Evolutionary conservation across 2,113 vertebrate species (phyloP).

Genomic region (Bombycilla garrulus): DNA sequence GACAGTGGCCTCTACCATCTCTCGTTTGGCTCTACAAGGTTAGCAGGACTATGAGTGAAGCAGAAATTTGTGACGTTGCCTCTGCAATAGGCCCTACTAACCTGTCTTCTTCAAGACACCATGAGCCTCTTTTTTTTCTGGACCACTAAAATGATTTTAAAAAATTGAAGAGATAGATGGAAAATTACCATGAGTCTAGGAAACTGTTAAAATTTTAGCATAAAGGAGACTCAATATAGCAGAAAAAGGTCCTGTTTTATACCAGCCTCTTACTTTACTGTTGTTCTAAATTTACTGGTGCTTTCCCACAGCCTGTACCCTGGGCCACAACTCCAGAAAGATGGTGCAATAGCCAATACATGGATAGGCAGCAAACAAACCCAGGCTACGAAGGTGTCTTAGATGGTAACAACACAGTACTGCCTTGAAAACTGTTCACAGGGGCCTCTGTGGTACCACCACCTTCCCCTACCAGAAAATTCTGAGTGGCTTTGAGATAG

Average conservation of each 20-base stretch:
- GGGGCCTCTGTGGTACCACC: background rate
- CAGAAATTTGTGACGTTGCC: background rate
- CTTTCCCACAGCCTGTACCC: background rate
- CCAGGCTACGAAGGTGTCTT: background rate
- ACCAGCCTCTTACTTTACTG: background rate
- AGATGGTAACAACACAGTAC: no score
- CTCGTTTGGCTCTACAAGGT: background rate
- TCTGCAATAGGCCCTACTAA: background rate
- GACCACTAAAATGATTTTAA: background rate
- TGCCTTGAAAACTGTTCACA: background rate
- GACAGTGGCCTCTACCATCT: background rate
- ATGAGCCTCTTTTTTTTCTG: background rate
- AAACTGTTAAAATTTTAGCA: background rate
- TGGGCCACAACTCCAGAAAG: background rate
- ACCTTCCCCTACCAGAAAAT: background rate
- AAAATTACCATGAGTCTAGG: background rate
- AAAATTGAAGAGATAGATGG: background rate
- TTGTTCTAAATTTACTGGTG: background rate
- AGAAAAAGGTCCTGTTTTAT: background rate
- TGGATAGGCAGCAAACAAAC: background rate
- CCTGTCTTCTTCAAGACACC: background rate
- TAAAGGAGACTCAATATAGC: background rate
- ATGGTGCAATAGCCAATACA: background rate
- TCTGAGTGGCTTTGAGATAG: background rate
- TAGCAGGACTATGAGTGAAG: background rate